Percentiles rank a stretch among this genome's conserved stretches.
Evolutionary conservation across 2,113 vertebrate genomes (phyloP).

Genomic region (Macrotis lagotis): DNA sequence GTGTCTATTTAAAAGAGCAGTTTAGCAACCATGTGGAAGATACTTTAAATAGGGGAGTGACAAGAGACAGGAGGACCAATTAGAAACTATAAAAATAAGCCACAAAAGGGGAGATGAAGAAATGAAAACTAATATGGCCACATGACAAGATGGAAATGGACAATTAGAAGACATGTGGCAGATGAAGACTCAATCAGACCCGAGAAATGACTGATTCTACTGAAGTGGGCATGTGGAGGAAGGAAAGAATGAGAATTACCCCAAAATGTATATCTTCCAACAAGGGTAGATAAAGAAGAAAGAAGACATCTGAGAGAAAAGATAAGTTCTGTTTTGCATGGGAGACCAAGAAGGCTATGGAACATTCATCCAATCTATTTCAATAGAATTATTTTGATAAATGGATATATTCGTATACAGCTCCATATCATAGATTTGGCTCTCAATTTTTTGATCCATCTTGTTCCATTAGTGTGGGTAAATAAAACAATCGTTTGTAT

Average conservation of each 20-base stretch:
- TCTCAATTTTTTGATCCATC: background rate
- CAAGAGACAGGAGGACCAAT: background rate
- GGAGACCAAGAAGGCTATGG: background rate
- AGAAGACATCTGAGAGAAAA: background rate
- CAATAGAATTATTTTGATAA: background rate
- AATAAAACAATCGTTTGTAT: background rate
- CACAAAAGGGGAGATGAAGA: background rate
- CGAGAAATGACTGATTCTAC: background rate
- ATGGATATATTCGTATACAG: background rate
- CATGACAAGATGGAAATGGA: background rate
- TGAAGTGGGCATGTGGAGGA: background rate
- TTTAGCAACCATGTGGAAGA: background rate
- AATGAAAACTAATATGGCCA: background rate
- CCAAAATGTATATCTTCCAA: background rate
- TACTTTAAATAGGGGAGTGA: background rate
- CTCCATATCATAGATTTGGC: background rate
- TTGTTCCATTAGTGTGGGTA: background rate
- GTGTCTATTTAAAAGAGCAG: background rate
- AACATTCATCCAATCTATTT: background rate
- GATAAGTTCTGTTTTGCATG: background rate
- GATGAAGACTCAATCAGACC: background rate
- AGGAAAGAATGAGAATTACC: background rate
- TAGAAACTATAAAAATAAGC: background rate
- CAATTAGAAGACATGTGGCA: background rate
- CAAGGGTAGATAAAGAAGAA: background rate